Evolutionary conservation across 2,888 invertebrate species (phyloP), one percentile per base, ranked within the genome.

Genomic region (Amiota mariae): DNA sequence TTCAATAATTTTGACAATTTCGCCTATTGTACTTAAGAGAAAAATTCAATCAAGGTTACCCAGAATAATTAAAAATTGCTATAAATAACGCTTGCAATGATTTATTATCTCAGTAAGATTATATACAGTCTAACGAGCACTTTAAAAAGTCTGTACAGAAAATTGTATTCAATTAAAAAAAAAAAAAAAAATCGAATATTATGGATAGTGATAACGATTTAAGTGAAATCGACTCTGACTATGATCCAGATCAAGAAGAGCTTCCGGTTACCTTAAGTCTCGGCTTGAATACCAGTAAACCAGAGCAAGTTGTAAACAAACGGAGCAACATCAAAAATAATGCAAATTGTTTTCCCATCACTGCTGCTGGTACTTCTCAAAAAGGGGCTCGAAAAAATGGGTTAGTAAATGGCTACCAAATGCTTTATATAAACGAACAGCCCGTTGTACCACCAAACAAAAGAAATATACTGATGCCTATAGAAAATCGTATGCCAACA

Each of bases 241-340:
- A 51, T 54, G 67, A 68, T 51, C 67, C 67, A 11, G 67, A 68
- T 48, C 10, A 68, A n/a, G 67, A 51, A 68, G 67, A 54, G 20
- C 24, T 68, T 10, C 67, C 67, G 4, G 24, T 12, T 4, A 36
- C 36, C 6, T 36, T 36, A 36, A 54, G 24, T 13, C 47, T 68
- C n/a, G 3, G 15, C 12, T 48, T 66, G 4, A 48, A 15, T 49
- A 8, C 47, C 12, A 1, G 2, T 20, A 47, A 64, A 8, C 47
- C 9, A 24, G 24, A 24, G 9, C 20, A 59, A 20, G 12, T 57
- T 15, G 8, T 10, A 11, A 15, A 0, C n/a, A 59, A 59, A 59
- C 18, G 10, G 10, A 59, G 15, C n/a, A 48, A 66, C n/a, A 9
- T 0, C 15, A 36, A 46, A 24, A 13, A n/a, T 11, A n/a, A 36